Conservation (phyloP, 2,888 invertebrate genomes). For the Chymomyza procnemis region DNA sequence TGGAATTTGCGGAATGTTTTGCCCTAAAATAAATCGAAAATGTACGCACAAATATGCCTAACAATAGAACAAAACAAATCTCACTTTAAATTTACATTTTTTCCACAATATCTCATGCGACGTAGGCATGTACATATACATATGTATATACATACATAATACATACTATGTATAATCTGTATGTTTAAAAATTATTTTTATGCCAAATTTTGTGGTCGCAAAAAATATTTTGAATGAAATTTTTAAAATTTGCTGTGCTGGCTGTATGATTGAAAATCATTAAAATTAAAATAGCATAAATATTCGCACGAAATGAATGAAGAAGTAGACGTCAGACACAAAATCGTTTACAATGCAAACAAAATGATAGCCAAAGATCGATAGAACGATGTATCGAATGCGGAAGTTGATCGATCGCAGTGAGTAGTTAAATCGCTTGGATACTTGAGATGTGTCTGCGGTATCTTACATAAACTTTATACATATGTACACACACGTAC, state of each 20-base stretch:
- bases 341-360: conserved; percentile 3
- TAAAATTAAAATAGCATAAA: conserved; percentile 37
- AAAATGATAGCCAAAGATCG: too few species aligned
- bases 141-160: too few species aligned
- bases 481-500: too few species aligned
- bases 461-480: too few species aligned
- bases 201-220: conserved; percentile 10
- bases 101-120: conserved; percentile 55
- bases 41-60: not conserved
- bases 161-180: too few species aligned
- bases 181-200: conserved; percentile 58
- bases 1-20: conserved; percentile 51
- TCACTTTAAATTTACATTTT: not conserved
- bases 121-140: too few species aligned
- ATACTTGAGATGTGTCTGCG: too few species aligned
- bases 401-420: too few species aligned
- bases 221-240: conserved; percentile 8
- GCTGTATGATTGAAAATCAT: conserved; percentile 47
- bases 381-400: too few species aligned
- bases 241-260: conserved; percentile 30
- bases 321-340: too few species aligned
- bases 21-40: conserved; percentile 12
- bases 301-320: conserved; percentile 9
- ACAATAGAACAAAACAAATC: conserved; percentile 15
- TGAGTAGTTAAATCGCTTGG: too few species aligned